phyloP scores from a whole-genome alignment of 1,140 invertebrate genomes.

The Leptoteleia sp. region DNA sequence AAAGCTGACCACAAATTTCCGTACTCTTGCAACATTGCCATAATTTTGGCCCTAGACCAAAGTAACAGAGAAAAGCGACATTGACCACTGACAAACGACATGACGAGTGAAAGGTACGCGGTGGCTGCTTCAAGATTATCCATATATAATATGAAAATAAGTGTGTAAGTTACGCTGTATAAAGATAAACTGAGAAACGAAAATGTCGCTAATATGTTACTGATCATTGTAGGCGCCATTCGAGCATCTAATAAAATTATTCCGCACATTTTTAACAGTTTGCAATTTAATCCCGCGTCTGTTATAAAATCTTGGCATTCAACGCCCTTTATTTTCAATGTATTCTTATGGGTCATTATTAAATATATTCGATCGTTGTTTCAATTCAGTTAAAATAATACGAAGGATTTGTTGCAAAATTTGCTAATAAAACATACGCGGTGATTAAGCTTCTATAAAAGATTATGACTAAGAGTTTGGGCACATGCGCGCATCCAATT shows the following conservation, averaged over 20 bases:
- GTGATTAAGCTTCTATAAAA: too few species aligned
- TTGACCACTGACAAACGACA: constrained; percentile 65
- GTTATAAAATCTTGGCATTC: constrained; percentile 6
- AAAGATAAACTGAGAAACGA: constrained; percentile 43
- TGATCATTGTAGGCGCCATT: constrained; percentile 2
- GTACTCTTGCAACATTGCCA: constrained; percentile 42
- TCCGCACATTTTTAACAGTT: constrained; percentile 55
- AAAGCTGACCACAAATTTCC: constrained; percentile 57
- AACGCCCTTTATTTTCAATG: neutral
- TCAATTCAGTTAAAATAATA: neutral
- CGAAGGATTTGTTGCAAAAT: neutral
- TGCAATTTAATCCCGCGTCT: constrained; percentile 53
- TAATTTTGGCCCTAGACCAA: constrained; percentile 34
- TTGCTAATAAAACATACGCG: neutral
- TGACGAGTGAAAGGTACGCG: constrained; percentile 58
- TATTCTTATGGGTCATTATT: neutral
- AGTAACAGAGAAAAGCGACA: constrained; percentile 53
- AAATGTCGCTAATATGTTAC: constrained; percentile 30
- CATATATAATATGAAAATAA: constrained; percentile 31
- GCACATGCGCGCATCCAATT: neutral
- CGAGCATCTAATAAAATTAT: constrained; percentile 32
- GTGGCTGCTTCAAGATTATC: constrained; percentile 26
- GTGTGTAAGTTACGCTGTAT: constrained; percentile 42
- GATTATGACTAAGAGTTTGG: neutral
- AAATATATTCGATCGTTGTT: neutral